Evolutionary conservation across 2,888 invertebrate species (phyloP).

Genomic region (Rhagophthalmus giganteus): DNA sequence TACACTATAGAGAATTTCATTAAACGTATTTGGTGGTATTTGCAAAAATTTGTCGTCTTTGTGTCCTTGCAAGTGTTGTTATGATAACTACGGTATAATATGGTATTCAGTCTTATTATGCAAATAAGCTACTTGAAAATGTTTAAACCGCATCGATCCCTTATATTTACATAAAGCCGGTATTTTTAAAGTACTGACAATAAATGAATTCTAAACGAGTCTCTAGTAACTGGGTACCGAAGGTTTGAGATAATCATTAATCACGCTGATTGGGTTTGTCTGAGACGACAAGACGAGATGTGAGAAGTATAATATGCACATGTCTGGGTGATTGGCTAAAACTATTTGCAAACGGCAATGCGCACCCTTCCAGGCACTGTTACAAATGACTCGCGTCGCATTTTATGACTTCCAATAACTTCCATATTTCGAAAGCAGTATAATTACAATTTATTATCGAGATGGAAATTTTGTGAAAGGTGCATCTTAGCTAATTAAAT

Average conservation of each 20-base stretch:
- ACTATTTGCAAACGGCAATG: constrained; percentile 41
- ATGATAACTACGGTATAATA: too few relatives aligned
- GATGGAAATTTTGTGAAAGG: constrained; percentile 1
- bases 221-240: constrained; percentile 17
- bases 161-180: too few relatives aligned
- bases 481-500: too few relatives aligned
- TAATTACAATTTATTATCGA: constrained; percentile 41
- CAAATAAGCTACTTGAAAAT: too few relatives aligned
- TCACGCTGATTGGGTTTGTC: constrained; percentile 41
- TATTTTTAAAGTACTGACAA: constrained; percentile 14
- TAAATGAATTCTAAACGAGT: constrained; percentile 14
- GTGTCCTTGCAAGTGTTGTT: too few relatives aligned
- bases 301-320: constrained; percentile 34
- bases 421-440: constrained; percentile 39
- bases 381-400: constrained; percentile 43
- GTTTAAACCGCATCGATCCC: too few relatives aligned
- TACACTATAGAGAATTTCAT: too few relatives aligned
- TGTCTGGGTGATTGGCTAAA: constrained; percentile 38
- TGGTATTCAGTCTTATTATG: too few relatives aligned
- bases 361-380: constrained; percentile 36
- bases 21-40: too few relatives aligned
- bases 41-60: too few relatives aligned
- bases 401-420: constrained; percentile 41
- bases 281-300: constrained; percentile 38
- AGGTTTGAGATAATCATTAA: constrained; percentile 34